These are phyloP conservation scores for Gadus macrocephalus DNA, from an alignment of 2,113 vertebrate genomes.

Conservation along the genomic window DNA sequence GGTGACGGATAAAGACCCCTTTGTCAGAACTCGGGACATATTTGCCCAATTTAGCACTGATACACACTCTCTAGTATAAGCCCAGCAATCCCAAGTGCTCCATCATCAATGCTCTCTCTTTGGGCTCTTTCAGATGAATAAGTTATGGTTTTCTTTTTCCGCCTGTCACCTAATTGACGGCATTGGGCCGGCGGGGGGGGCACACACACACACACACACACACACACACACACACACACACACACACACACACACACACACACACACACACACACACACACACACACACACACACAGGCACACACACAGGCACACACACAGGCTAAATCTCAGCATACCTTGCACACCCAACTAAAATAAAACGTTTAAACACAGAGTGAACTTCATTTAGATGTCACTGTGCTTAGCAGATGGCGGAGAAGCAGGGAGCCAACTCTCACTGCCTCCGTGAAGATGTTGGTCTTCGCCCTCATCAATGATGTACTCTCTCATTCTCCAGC, in stretches of 20 bases:
- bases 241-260: conserved; percentile 34
- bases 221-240: not conserved
- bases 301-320: conserved; percentile 4
- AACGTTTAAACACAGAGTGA: conserved; percentile 7
- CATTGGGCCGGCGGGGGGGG: conserved; percentile 53
- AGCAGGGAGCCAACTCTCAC: conserved; percentile 21
- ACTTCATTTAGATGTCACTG: conserved; percentile 47
- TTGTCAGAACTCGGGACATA: too few species aligned
- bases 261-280: conserved; percentile 8
- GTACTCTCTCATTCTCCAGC: conserved; percentile 28
- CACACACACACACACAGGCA: conserved; percentile 28
- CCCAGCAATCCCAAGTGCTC: conserved; percentile 52
- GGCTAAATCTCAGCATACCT: not conserved
- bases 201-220: not conserved
- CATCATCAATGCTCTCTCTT: conserved; percentile 58
- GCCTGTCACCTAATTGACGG: conserved; percentile 58
- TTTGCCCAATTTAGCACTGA: too few species aligned
- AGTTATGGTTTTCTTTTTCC: conserved; percentile 54
- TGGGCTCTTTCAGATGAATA: conserved; percentile 59
- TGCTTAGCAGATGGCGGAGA: conserved; percentile 14
- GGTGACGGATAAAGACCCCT: too few species aligned
- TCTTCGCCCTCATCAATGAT: conserved; percentile 70
- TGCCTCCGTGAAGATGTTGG: conserved; percentile 47
- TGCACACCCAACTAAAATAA: conserved; percentile 1
- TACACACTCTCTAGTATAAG: too few species aligned